These are phyloP conservation scores for Brachyopa scutellaris DNA, from an alignment of 2,888 invertebrate genomes.

Conservation along the genomic window DNA sequence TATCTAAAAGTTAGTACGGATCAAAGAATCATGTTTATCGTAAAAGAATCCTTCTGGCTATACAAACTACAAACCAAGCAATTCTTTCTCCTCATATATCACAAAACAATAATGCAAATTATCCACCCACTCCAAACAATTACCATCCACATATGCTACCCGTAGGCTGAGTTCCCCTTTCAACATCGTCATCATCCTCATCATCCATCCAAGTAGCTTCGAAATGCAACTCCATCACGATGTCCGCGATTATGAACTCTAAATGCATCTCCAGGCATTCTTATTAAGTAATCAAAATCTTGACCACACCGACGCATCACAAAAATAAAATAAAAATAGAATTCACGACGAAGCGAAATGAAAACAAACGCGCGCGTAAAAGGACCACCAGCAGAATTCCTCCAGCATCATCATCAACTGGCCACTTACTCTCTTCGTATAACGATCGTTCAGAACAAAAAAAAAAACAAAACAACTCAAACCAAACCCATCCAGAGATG, in stretches of 20 bases:
- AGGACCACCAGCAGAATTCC: constrained; percentile 61
- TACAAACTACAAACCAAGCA: too few relatives aligned
- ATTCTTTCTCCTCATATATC: not conserved
- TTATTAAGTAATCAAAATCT: constrained; percentile 73
- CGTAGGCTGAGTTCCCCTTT: constrained; percentile 33
- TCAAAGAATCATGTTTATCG: too few relatives aligned
- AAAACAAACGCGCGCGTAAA: constrained; percentile 34
- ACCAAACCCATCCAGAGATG: constrained; percentile 52
- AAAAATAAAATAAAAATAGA: not conserved
- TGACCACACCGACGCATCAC: constrained; percentile 63
- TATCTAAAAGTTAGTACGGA: too few relatives aligned
- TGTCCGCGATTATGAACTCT: constrained; percentile 61
- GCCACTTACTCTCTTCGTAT: constrained; percentile 52
- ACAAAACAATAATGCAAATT: constrained; percentile 49
- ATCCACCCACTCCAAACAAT: constrained; percentile 62
- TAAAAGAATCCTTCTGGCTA: too few relatives aligned
- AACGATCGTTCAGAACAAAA: constrained; percentile 10
- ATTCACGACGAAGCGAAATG: constrained; percentile 1
- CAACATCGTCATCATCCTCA: constrained; percentile 32
- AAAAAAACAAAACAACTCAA: constrained; percentile 25
- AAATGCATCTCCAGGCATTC: constrained; percentile 68
- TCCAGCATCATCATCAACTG: constrained; percentile 57
- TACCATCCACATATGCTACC: constrained; percentile 54
- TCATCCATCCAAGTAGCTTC: constrained; percentile 11
- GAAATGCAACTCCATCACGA: constrained; percentile 60